These are phyloP conservation scores for Lutraria lutraria DNA, from an alignment of 2,888 invertebrate genomes.

Conservation along the genomic window DNA sequence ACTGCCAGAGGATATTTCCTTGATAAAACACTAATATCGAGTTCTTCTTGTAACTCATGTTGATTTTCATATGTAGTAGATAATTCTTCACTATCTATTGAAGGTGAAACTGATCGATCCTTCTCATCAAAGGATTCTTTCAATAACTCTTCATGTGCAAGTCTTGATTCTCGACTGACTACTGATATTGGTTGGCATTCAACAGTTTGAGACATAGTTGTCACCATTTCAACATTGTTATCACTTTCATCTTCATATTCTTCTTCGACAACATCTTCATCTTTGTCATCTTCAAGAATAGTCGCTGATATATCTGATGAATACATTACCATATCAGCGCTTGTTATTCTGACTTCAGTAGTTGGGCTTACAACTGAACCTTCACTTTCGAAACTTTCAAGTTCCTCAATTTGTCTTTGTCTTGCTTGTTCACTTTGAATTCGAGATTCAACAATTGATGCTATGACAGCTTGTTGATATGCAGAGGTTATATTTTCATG, in stretches of 20 bases:
- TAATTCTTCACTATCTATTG: conserved; percentile 82
- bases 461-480: conserved; percentile 83
- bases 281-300: conserved; percentile 37
- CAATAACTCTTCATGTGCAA: conserved; percentile 81
- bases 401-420: conserved; percentile 65
- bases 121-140: conserved; percentile 81
- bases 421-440: conserved; percentile 74
- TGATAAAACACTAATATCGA: conserved; percentile 54
- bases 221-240: conserved; percentile 58
- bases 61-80: conserved; percentile 78
- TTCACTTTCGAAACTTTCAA: conserved; percentile 50
- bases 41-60: conserved; percentile 75
- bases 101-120: conserved; percentile 83
- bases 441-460: conserved; percentile 80
- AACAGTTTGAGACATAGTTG: conserved; percentile 60
- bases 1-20: conserved; percentile 79
- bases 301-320: conserved; percentile 38
- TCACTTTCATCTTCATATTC: conserved; percentile 56
- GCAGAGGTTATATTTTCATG: conserved; percentile 82
- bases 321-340: conserved; percentile 55
- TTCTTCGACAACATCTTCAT: conserved; percentile 62
- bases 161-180: conserved; percentile 80
- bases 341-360: conserved; percentile 63
- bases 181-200: conserved; percentile 73
- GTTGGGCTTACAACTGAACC: conserved; percentile 51